Conservation (phyloP, 2,888 invertebrate genomes). For the Eupithecia tripunctaria region DNA sequence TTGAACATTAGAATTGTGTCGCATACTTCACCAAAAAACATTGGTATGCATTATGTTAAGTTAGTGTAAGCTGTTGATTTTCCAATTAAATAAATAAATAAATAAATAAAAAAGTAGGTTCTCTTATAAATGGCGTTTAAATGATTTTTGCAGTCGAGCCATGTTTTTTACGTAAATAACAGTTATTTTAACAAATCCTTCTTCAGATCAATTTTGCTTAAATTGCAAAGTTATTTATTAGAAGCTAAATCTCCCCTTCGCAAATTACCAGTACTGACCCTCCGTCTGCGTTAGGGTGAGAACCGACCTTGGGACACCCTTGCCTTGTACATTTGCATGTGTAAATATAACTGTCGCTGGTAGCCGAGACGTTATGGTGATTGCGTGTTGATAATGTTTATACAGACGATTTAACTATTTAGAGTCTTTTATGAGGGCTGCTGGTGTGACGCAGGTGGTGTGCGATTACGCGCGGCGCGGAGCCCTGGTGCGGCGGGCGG, state of each 20-base stretch:
- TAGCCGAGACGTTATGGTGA: conserved; percentile 38
- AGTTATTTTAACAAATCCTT: background rate
- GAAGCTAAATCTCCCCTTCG: conserved; percentile 21
- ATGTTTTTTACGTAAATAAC: background rate
- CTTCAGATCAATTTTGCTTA: background rate
- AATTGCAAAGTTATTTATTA: background rate
- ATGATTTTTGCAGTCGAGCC: background rate
- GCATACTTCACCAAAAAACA: too few species aligned
- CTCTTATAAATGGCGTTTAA: too few species aligned
- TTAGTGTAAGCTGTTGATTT: too few species aligned
- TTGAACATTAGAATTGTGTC: too few species aligned
- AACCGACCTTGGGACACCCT: conserved; percentile 68
- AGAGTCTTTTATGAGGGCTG: conserved; percentile 50
- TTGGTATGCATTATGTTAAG: too few species aligned
- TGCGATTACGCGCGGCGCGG: conserved; percentile 61
- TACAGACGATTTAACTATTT: conserved; percentile 43
- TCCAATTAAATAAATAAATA: too few species aligned
- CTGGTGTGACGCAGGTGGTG: conserved; percentile 55
- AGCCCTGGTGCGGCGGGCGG: conserved; percentile 46
- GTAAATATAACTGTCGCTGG: conserved; percentile 34
- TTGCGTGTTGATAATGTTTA: conserved; percentile 49
- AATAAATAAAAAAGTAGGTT: too few species aligned
- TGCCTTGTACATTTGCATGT: conserved; percentile 39
- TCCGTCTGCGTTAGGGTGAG: conserved; percentile 72
- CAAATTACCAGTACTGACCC: conserved; percentile 51